These are phyloP conservation scores for Elgaria multicarinata DNA, from an alignment of 2,113 vertebrate genomes.

Conservation along the genomic window DNA sequence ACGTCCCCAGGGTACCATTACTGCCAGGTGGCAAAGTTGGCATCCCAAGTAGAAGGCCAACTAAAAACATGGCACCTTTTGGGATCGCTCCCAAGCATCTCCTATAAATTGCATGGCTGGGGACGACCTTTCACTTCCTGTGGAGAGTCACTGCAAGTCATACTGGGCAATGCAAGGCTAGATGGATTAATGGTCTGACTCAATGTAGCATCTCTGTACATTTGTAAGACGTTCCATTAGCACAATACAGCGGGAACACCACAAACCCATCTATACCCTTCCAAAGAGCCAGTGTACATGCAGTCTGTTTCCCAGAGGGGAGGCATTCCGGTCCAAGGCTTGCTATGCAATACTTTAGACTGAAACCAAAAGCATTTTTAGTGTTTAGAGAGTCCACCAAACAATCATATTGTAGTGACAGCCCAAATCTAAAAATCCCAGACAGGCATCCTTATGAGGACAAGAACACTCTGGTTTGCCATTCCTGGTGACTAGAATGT, in stretches of 20 bases:
- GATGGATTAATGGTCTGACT: background rate
- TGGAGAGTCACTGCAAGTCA: too few relatives aligned
- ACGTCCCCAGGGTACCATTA: background rate
- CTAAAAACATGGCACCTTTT: too few relatives aligned
- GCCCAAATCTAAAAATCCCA: background rate
- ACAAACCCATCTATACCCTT: background rate
- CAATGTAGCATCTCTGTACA: background rate
- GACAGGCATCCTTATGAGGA: background rate
- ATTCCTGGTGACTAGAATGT: background rate
- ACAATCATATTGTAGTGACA: fast-evolving
- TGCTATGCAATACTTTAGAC: background rate
- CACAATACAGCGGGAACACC: background rate
- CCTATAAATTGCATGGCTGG: too few relatives aligned
- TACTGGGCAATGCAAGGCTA: too few relatives aligned
- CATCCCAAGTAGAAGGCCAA: background rate
- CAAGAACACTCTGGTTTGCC: too few relatives aligned
- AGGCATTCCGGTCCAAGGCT: background rate
- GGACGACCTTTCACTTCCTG: too few relatives aligned
- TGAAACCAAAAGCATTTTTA: background rate
- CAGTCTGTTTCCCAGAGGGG: too few relatives aligned
- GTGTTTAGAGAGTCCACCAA: background rate
- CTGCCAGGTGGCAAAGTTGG: background rate
- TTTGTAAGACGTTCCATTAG: background rate
- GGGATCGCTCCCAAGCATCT: too few relatives aligned
- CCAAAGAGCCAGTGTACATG: background rate